Evolutionary conservation across 2,797 vertebrate genomes (phyloP), one percentile per base, ranked within the genome.

Genomic region (Epinephelus coioides): DNA sequence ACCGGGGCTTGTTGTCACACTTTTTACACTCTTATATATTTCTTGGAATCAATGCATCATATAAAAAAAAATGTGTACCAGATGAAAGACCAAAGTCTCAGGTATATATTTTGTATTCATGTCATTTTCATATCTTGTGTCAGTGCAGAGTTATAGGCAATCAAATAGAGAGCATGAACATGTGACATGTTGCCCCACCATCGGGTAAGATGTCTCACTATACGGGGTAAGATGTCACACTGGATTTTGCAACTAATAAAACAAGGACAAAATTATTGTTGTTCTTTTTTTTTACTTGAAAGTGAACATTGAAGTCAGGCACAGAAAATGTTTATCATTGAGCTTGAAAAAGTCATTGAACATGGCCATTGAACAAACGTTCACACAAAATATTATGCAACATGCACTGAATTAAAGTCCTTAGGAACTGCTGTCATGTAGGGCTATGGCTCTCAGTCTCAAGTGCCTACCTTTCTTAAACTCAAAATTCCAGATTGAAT

Each of bases 211-310:
- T 23, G 51, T 53, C 51, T 5, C 21, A 19, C 21, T 53, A 53
- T 53, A 6, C 23, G 51, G 51, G 21, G 12, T 53, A 25, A 53
- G 51, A 53, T 53, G 21, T 23, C 51, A 53, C 21, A 40, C 30
- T 59, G 30, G 56, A 59, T n/a, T 40, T 59, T 59, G 56, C 30
- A 12, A 59, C 30, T 12, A 38, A 57, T 40, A 38, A 38, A 38
- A 59, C 10, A 59, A 59, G 56, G 10, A 40, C 56, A 59, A 38
- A 38, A 19, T 59, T 59, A 34, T 59, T 59, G 10, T 60, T 60
- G 10, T 60, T 38, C 6, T 40, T 11, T 11, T n/a, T 60, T 60
- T n/a, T n/a, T 13, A 55, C 3, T 55, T 55, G 53, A 55, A 55
- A 25, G 53, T 54, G 53, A 54, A 54, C 3, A 27, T 27, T 27